Base-by-base conservation (phyloP, 2,888 invertebrate species). In the Drosophila niveifrons region DNA sequence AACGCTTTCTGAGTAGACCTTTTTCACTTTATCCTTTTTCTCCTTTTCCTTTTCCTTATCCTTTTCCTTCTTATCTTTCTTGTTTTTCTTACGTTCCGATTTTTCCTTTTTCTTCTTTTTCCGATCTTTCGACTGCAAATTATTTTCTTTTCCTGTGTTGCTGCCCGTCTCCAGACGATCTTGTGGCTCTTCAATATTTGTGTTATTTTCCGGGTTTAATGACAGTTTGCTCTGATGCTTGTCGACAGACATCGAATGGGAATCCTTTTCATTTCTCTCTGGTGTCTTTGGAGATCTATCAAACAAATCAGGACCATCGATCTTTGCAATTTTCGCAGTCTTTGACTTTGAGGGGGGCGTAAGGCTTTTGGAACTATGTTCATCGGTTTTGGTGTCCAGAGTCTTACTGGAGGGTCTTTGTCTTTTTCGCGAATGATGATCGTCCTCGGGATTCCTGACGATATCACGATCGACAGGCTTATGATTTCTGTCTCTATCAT, bases 61-160 rank as follows among this genome's bases (percentile, higher is more conserved):
- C 23, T 88, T 89, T 47, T 36, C 36, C 36, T 88, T 89, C 48
- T 90, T 90, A 23, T 81, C 58, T 48, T 89, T 88, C 55, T 90
- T 90, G 15, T 78, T 88, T 59, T 89, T 88, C 48, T 89, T 85
- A 15, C 74, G 83, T 34, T 90, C 91, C 17, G 90, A 77, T 51
- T 90, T 90, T 2, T 75, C 69, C 46, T 82, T 80, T 46, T 87
- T 78, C 15, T 84, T 76, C 66, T 90, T 80, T 29, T 78, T 81
- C 18, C 80, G 62, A 50, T 80, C 78, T 34, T 86, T 81, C 9
- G 61, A 43, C 34, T 59, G 64, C 4, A 51, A 11, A 46, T 65
- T 79, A 28, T 87, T 90, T 56, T 81, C 78, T 18, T 79, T 74
- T 11, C 75, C 77, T 46, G 71, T 55, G 18, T 75, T 52, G 44